phyloP scores from a whole-genome alignment of 1,140 invertebrate genomes.

The Drosophila saltans region DNA sequence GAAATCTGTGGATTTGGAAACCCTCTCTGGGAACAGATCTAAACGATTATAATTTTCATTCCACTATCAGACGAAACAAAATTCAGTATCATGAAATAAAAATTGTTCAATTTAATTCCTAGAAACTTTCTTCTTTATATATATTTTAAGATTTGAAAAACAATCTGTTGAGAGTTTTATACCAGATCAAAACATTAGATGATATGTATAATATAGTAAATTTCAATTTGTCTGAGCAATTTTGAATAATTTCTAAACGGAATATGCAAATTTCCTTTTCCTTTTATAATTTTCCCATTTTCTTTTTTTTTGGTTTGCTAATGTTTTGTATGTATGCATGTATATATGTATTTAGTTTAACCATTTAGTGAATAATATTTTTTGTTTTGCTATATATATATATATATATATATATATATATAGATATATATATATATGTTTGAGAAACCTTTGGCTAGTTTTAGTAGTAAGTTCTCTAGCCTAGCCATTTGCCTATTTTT shows the following conservation, averaged over 20 bases:
- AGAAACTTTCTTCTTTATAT: not conserved
- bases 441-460: constrained; percentile 73
- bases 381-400: constrained; percentile 24
- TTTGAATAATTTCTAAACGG: not conserved
- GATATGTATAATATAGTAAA: no score
- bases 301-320: constrained; percentile 7
- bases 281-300: not conserved
- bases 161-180: no score
- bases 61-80: no score
- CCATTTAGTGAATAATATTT: constrained; percentile 51
- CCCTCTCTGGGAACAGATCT: no score
- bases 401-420: constrained; percentile 41
- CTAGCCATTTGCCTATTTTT: constrained; percentile 45
- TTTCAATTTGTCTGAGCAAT: not conserved
- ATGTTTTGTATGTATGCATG: constrained; percentile 39
- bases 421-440: constrained; percentile 44
- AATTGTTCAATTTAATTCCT: no score
- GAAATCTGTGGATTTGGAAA: no score
- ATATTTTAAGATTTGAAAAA: no score
- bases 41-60: no score
- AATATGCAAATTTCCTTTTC: not conserved
- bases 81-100: no score
- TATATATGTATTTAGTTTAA: constrained; percentile 57
- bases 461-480: not conserved
- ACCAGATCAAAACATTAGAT: no score